These are phyloP conservation scores for Babylonia areolata DNA, from an alignment of 1,140 invertebrate species.

Conservation along the genomic window DNA sequence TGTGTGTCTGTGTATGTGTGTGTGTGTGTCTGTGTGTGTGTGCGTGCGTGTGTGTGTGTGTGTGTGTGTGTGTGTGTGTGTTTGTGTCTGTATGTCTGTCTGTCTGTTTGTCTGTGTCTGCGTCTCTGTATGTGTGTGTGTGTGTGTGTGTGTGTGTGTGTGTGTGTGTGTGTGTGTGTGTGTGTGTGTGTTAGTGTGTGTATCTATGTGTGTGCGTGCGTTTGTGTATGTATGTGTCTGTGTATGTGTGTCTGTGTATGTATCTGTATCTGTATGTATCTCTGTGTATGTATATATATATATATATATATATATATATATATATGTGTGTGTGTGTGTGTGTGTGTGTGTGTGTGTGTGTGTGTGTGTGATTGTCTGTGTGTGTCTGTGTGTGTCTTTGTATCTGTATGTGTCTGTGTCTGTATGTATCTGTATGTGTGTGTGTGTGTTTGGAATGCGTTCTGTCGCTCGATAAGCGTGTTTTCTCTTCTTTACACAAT, in stretches of 20 bases:
- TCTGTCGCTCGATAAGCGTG: too few relatives aligned
- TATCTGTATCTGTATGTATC: background rate
- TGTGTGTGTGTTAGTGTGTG: too few relatives aligned
- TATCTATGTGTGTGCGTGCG: slow-evolving; percentile 4
- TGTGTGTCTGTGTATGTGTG: background rate
- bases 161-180: slow-evolving; percentile 16
- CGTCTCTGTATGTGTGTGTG: slow-evolving; percentile 3
- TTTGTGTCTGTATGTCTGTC: too few relatives aligned
- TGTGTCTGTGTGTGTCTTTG: background rate
- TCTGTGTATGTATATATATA: background rate
- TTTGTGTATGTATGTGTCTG: too few relatives aligned
- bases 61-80: background rate
- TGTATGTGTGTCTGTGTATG: background rate
- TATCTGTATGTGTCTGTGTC: background rate
- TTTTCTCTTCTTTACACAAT: too few relatives aligned
- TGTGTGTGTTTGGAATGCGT: background rate
- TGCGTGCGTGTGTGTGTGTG: background rate
- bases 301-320: background rate
- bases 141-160: slow-evolving; percentile 14
- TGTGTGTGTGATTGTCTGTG: background rate
- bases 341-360: background rate
- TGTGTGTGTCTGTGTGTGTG: background rate
- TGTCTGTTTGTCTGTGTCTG: too few relatives aligned
- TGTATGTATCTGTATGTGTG: background rate
- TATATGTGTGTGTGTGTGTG: background rate